Percentiles rank a stretch among this genome's conserved stretches.
These are phyloP conservation scores for Vannuccia rotundouncinata DNA, from an alignment of 2,888 invertebrate species.

Conservation along the genomic window DNA sequence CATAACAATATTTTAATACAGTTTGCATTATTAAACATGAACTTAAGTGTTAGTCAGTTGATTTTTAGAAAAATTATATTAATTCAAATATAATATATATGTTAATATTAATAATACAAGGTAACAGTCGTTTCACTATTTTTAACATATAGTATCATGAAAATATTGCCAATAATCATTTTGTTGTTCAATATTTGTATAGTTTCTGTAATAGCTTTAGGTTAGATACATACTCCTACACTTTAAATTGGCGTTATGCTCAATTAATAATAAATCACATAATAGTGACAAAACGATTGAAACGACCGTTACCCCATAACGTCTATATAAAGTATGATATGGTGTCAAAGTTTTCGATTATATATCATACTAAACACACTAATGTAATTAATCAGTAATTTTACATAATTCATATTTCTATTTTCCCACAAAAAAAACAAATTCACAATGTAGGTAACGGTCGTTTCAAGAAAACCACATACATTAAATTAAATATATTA, in stretches of 20 bases:
- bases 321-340: not conserved
- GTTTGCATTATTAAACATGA: not conserved
- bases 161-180: not conserved
- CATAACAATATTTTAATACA: not conserved
- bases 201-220: not conserved
- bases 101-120: not conserved
- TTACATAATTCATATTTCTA: not conserved
- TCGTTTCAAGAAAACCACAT: not conserved
- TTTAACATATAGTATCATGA: not conserved
- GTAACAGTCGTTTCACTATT: not conserved
- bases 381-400: not conserved
- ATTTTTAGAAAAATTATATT: not conserved
- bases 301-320: not conserved
- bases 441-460: not conserved
- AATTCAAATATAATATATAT: not conserved
- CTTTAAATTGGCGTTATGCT: not conserved
- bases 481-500: no score
- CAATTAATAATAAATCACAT: not conserved
- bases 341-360: not conserved
- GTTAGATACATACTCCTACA: not conserved
- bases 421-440: slow-evolving; percentile 11
- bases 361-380: not conserved
- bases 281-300: not conserved
- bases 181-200: not conserved
- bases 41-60: not conserved